Conservation (phyloP, 2,888 invertebrate genomes). For the Piscicola geometra region DNA sequence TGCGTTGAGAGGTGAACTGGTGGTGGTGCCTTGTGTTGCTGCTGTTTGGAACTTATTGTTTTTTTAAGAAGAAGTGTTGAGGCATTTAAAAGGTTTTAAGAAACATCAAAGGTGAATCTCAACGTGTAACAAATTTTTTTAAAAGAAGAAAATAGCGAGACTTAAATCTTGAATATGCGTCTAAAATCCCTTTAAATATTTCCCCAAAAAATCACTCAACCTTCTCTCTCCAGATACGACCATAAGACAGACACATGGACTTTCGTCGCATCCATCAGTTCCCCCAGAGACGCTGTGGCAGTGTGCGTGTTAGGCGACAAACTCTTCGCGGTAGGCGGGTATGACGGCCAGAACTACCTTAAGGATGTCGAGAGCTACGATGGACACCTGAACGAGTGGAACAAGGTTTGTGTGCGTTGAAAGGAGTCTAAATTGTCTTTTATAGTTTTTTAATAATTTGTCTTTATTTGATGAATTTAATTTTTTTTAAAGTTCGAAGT, state of each 20-base stretch:
- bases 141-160: neutral
- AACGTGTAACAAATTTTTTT: neutral
- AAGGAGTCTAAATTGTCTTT: neutral
- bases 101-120: neutral
- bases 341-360: slow-evolving; percentile 81
- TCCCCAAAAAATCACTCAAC: no score
- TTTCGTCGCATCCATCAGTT: slow-evolving; percentile 73
- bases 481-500: no score
- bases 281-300: slow-evolving; percentile 81
- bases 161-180: neutral
- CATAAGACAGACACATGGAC: slow-evolving; percentile 79
- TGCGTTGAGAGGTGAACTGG: slow-evolving; percentile 88
- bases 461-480: neutral
- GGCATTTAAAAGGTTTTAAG: no score
- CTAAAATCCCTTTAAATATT: slow-evolving; percentile 4
- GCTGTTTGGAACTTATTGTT: no score
- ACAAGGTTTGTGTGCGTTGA: slow-evolving; percentile 55
- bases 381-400: slow-evolving; percentile 62
- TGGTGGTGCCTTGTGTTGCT: no score
- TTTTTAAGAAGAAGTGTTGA: no score
- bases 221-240: slow-evolving; percentile 61
- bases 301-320: slow-evolving; percentile 78
- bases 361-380: slow-evolving; percentile 80
- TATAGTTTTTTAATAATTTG: neutral
- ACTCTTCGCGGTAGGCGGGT: slow-evolving; percentile 79